phyloP scores from a whole-genome alignment of 2,797 vertebrate genomes.

The Psittacula derbiana region DNA sequence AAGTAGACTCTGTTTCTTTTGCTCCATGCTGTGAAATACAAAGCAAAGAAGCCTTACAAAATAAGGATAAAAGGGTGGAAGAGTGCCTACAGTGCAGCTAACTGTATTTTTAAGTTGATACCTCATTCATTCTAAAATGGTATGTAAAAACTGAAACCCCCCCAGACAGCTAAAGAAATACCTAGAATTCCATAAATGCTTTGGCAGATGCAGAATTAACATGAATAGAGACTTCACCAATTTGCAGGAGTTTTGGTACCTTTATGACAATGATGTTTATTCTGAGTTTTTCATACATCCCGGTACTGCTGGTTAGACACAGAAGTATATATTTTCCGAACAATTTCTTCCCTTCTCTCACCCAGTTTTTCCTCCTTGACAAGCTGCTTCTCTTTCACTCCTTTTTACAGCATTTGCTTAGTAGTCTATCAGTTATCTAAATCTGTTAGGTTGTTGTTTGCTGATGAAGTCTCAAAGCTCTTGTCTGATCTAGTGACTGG shows the following conservation, averaged over 20 bases:
- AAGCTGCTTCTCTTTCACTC: background rate
- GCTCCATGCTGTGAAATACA: background rate
- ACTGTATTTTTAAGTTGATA: conserved; percentile 13
- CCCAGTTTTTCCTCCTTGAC: background rate
- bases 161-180: conserved; percentile 33
- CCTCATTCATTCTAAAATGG: conserved; percentile 15
- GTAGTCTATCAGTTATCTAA: conserved; percentile 20
- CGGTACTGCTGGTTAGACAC: background rate
- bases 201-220: conserved; percentile 32
- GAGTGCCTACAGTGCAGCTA: background rate
- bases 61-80: background rate
- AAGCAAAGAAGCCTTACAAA: background rate
- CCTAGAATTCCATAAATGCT: conserved; percentile 52
- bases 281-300: background rate
- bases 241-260: background rate
- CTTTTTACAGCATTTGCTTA: background rate
- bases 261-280: background rate
- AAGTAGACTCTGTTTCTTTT: background rate
- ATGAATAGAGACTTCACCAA: background rate
- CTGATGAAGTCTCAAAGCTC: conserved; percentile 24
- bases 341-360: background rate
- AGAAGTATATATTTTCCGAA: background rate
- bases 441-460: conserved; percentile 37
- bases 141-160: conserved; percentile 21
- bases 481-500: conserved; percentile 56